Percentiles rank a stretch among this genome's conserved stretches.
These are phyloP conservation scores for Notolepis coatsorum DNA, from an alignment of 2,797 vertebrate species.

Conservation along the genomic window DNA sequence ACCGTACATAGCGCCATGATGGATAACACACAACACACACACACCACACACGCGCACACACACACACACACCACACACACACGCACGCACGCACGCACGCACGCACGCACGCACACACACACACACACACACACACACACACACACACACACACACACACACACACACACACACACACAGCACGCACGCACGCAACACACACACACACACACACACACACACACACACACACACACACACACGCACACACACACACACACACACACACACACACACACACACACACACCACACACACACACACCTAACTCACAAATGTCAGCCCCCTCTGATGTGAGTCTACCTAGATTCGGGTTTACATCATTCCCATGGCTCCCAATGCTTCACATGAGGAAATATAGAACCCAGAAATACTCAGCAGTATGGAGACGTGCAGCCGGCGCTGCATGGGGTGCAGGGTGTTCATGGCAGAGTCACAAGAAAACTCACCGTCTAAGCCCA, in stretches of 20 bases:
- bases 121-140: conserved; percentile 28
- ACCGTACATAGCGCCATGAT: too few relatives aligned
- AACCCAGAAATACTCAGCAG: conserved; percentile 38
- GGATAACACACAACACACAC: too few relatives aligned
- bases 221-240: too few relatives aligned
- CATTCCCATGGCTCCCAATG: conserved; percentile 35
- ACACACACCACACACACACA: conserved; percentile 11
- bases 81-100: too few relatives aligned
- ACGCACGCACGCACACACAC: not conserved
- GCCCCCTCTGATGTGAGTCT: conserved; percentile 31
- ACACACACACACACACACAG: conserved; percentile 18
- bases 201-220: not conserved
- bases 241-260: not conserved
- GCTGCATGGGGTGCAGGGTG: not conserved
- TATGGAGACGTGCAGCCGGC: not conserved
- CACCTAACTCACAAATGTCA: conserved; percentile 24
- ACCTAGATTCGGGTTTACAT: conserved; percentile 39
- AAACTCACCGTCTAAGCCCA: conserved; percentile 9
- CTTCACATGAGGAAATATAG: conserved; percentile 16
- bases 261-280: not conserved
- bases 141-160: too few relatives aligned
- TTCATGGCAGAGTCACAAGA: conserved; percentile 6
- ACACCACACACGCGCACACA: too few relatives aligned
- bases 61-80: conserved; percentile 8
- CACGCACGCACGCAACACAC: too few relatives aligned